Evolutionary conservation across 2,113 vertebrate species (phyloP), one percentile per base, ranked within the genome.

Genomic region (Lethenteron reissneri): DNA sequence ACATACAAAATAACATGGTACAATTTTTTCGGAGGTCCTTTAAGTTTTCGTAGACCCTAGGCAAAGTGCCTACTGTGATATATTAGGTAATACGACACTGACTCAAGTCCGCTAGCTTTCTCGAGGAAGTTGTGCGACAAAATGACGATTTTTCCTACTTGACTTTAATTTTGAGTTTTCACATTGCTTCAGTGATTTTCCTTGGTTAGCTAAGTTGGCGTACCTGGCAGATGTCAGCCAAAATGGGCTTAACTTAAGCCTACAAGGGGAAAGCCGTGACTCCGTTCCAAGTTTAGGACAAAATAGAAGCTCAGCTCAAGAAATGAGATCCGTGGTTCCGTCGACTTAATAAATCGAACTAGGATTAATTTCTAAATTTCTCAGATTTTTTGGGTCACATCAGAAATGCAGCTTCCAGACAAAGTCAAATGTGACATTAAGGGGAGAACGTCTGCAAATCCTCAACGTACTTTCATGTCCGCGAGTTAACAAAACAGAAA

Each of bases 101-200:
- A 25, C 25, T 25, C 25, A 25, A 25, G 25, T 25, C 25, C 11
- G 62, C 59, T 74, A 56, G 73, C 70, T 75, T 56, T 72, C 74
- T 2, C 19, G 72, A 56, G 70, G 73, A 3, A 74, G 73, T 25
- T 25, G 25, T 25, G 68, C 12, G n/a, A 74, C 10, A 72, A 74
- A 70, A 4, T 19, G 17, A 64, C 3, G 17, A 64, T 64, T 64
- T 64, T 64, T 64, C 17, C 17, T 64, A 64, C 60, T 64, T 64
- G 60, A 64, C 60, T 64, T 14, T 14, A 64, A 64, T 14, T 64
- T 64, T 64, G 60, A 64, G 17, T 17, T 64, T 64, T 64, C 60
- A 64, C 60, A 64, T 64, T 64, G 60, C 60, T 64, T 64, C 60
- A 17, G 3, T 64, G 60, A 64, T 64, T 64, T 64, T 64, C 60